Conservation (phyloP, 2,888 invertebrate genomes). For the Ariolimax columbianus region DNA sequence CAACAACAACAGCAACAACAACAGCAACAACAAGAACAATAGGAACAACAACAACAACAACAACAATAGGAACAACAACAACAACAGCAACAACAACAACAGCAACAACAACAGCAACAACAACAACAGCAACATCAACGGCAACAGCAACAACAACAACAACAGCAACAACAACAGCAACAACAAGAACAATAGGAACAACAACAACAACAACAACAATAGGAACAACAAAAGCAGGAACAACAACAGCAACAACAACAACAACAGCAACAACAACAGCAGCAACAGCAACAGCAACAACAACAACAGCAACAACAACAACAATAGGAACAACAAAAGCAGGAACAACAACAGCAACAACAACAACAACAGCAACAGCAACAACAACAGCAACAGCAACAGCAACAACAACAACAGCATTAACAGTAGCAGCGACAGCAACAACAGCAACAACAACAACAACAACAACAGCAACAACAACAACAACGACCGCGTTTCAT, state of each 20-base stretch:
- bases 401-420: background rate
- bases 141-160: background rate
- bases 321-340: too few species aligned
- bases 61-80: background rate
- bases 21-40: background rate
- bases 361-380: background rate
- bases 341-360: background rate
- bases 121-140: too few species aligned
- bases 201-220: too few species aligned
- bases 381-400: background rate
- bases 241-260: too few species aligned
- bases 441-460: background rate
- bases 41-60: too few species aligned
- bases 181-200: too few species aligned
- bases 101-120: background rate
- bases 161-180: too few species aligned
- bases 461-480: background rate
- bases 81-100: background rate
- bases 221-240: too few species aligned
- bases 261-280: background rate
- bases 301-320: background rate
- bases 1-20: background rate
- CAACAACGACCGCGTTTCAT: background rate
- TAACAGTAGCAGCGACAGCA: background rate
- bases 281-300: background rate